Evolutionary conservation across 2,797 vertebrate species (phyloP).

Genomic region (Malurus leucopterus): DNA sequence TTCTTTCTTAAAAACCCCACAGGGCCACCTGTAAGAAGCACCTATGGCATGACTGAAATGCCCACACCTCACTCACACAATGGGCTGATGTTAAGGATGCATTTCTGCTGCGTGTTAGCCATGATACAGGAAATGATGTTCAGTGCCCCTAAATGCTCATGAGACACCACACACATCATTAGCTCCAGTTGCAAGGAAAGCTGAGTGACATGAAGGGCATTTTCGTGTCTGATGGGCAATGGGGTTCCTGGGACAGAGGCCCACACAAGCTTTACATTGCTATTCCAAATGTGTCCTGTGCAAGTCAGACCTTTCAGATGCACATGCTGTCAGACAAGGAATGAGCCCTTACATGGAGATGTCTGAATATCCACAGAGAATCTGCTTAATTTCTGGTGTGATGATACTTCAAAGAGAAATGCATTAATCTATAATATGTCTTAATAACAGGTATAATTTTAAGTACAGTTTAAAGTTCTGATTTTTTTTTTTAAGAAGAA

Average conservation of each 20-base stretch:
- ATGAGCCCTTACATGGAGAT: neutral
- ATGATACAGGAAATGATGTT: neutral
- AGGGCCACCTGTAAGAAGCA: neutral
- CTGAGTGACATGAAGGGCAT: neutral
- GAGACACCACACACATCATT: neutral
- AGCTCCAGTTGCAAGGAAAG: neutral
- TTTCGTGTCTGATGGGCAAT: neutral
- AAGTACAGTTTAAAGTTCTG: neutral
- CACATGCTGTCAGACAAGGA: neutral
- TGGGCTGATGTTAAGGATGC: rapidly evolving
- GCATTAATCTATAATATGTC: neutral
- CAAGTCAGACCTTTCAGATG: neutral
- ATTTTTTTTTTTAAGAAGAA: neutral
- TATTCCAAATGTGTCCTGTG: neutral
- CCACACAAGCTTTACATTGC: neutral
- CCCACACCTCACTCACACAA: neutral
- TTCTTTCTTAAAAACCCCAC: neutral
- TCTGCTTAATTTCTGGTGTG: neutral
- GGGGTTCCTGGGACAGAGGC: neutral
- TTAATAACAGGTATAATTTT: neutral
- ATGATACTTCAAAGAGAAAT: neutral
- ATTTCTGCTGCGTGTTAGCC: neutral
- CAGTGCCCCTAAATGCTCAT: neutral
- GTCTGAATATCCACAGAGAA: neutral
- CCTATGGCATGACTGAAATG: neutral